Evolutionary conservation across 2,113 vertebrate genomes (phyloP), one percentile per base, ranked within the genome.

Genomic region (Takifugu bimaculatus): DNA sequence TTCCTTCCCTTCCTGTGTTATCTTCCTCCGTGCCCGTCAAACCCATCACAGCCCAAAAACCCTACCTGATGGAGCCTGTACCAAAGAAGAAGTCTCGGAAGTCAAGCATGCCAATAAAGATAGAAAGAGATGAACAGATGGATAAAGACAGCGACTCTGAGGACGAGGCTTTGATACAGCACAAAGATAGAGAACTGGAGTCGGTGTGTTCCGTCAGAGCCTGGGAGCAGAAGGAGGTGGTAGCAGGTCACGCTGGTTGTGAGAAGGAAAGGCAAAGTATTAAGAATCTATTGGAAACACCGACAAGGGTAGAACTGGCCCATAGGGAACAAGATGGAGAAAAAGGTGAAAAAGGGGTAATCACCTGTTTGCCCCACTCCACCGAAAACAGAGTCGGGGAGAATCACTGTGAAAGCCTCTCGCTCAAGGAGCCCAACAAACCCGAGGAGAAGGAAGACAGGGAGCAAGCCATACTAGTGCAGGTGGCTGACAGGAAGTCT

Each of bases 31-130:
- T 94, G 76, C 92, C 93, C 0, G 83, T 94, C 28, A 94, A 94
- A 71, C 85, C 93, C 13, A 53, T 74, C 43, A 26, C 82, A 14
- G 81, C 85, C 45, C 88, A 84, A 0, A 92, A 94, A 26, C 75
- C 70, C 47, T 90, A 85, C 2, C 80, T 85, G 2, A 65, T 71
- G 20, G 94, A 97, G 14, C 71, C 82, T 0, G 84, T 94, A 60
- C 96, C 97, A 71, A 98, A 97, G 90, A 99, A 99, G 85, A 99
- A 99, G 59, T 97, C 97, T n/a, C 93, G 97, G 0, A 99, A 99
- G 77, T 98, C 96, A 11, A 98, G 96, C 52, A 98, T 96, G 96
- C 97, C 97, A 5, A 94, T 99, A 78, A 99, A 99, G 79, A 98
- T 99, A 50, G 95, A 98, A 70, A 74, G 76, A 5, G 78, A 92